Evolutionary conservation across 2,797 vertebrate species (phyloP).

Genomic region (Dipus sagitta): DNA sequence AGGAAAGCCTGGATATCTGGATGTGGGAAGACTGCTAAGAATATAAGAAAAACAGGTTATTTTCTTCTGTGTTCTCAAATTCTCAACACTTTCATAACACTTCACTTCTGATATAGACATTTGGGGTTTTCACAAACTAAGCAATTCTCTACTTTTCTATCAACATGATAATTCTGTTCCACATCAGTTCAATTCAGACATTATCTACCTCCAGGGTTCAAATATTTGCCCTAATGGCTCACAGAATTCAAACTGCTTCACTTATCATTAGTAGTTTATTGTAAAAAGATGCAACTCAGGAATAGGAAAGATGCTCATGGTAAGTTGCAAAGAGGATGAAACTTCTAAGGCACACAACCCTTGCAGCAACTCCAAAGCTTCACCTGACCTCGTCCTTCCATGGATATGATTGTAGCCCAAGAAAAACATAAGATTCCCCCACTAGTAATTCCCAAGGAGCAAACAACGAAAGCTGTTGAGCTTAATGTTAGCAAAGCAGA

Average conservation of each 20-base stretch:
- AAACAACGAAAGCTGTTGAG: not conserved
- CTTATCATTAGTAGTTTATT: not conserved
- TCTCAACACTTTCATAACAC: not conserved
- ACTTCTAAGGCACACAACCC: not conserved
- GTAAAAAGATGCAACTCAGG: not conserved
- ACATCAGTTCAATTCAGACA: not conserved
- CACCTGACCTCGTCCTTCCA: not conserved
- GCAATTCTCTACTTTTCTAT: not conserved
- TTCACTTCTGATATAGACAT: not conserved
- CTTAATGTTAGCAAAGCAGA: not conserved
- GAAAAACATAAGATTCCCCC: not conserved
- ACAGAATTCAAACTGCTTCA: not conserved
- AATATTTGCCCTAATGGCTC: not conserved
- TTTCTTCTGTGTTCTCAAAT: not conserved
- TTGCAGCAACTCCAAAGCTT: not conserved
- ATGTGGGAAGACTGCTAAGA: not conserved
- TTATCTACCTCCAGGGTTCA: not conserved
- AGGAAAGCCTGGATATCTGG: not conserved
- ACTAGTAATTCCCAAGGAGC: not conserved
- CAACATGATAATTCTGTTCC: not conserved
- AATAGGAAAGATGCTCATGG: not conserved
- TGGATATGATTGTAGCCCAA: not conserved
- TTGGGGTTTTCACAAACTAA: not conserved
- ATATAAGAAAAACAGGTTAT: not conserved
- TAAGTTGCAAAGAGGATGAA: not conserved